phyloP scores from a whole-genome alignment of 2,797 vertebrate species.

The Choloepus didactylus region DNA sequence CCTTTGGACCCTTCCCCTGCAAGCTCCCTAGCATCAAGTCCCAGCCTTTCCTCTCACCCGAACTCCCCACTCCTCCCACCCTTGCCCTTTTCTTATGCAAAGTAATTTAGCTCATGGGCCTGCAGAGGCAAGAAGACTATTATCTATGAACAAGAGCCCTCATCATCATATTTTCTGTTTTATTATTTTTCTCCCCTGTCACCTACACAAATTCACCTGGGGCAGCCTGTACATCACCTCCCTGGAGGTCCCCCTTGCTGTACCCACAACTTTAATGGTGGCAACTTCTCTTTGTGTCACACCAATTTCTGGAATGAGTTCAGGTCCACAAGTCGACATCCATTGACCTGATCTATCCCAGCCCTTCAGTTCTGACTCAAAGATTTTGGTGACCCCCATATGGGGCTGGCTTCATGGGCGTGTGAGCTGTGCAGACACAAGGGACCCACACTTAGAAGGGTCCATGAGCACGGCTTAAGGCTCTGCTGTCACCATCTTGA shows the following conservation, averaged over 20 bases:
- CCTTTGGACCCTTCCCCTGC: neutral
- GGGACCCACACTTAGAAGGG: neutral
- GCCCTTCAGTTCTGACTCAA: neutral
- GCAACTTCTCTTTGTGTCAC: neutral
- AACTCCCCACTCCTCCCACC: neutral
- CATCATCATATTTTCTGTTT: neutral
- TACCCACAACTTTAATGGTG: neutral
- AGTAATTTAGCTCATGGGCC: neutral
- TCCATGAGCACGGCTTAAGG: accelerated
- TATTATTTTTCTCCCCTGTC: neutral
- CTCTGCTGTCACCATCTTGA: neutral
- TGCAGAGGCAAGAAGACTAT: neutral
- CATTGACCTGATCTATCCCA: neutral
- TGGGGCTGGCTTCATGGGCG: accelerated
- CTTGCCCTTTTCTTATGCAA: neutral
- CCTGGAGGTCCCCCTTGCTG: neutral
- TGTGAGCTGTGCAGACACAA: accelerated
- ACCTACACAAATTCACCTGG: neutral
- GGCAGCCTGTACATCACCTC: neutral
- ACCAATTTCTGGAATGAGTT: neutral
- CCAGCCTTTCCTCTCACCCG: neutral
- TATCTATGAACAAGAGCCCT: neutral
- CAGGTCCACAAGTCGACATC: neutral
- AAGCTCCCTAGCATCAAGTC: neutral
- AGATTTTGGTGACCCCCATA: neutral